Conservation (phyloP, 2,113 vertebrate genomes). For the Gallinago media region DNA sequence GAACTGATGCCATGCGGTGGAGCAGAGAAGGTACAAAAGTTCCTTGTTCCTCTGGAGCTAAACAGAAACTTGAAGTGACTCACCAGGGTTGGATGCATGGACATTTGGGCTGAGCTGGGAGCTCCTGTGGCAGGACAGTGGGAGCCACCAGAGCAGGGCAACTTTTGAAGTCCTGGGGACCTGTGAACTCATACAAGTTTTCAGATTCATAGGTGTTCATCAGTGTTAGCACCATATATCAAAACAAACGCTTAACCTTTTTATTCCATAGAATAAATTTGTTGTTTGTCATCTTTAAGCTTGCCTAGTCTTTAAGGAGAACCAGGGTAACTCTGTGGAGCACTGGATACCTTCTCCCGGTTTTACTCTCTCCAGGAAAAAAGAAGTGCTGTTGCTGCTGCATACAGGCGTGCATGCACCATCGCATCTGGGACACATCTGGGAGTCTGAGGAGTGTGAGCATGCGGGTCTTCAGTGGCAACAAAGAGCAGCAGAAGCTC, state of each 20-base stretch:
- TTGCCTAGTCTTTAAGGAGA: not conserved
- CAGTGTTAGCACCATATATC: rapidly evolving
- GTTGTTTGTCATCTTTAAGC: not conserved
- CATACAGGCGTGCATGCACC: rapidly evolving
- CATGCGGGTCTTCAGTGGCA: too few species aligned
- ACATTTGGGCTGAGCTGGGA: not conserved
- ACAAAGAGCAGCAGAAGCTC: too few species aligned
- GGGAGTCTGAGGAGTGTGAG: not conserved
- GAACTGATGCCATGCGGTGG: not conserved
- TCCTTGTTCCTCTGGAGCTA: not conserved
- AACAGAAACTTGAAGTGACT: not conserved
- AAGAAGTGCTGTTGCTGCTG: not conserved
- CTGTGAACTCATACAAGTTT: not conserved
- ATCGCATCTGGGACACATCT: not conserved
- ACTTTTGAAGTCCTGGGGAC: not conserved
- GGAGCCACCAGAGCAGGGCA: not conserved
- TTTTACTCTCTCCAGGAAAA: not conserved
- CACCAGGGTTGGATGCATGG: rapidly evolving
- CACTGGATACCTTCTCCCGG: not conserved
- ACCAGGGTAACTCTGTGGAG: not conserved
- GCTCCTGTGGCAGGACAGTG: not conserved
- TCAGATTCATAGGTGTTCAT: not conserved
- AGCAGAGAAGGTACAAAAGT: not conserved
- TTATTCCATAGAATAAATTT: not conserved
- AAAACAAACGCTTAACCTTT: not conserved